These are phyloP conservation scores for Nasonia oneida DNA, from an alignment of 2,888 invertebrate genomes.

Conservation along the genomic window DNA sequence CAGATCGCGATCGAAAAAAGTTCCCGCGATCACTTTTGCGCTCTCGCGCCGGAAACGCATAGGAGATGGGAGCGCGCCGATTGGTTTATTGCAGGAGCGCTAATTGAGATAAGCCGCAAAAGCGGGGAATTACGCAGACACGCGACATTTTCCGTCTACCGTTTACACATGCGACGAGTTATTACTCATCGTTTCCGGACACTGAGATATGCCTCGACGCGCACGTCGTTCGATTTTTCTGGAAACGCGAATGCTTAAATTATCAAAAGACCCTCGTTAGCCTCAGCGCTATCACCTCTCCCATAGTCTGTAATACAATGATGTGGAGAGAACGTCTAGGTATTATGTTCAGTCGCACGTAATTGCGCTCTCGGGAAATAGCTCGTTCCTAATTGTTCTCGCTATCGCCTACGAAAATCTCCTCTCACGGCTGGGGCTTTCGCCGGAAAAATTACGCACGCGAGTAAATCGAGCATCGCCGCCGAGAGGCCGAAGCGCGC, in stretches of 20 bases:
- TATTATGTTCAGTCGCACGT: constrained; percentile 8
- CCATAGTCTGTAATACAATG: no score
- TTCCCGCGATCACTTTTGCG: constrained; percentile 45
- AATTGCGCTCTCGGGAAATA: constrained; percentile 36
- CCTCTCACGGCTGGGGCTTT: background rate
- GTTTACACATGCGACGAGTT: background rate
- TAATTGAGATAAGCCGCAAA: constrained; percentile 54
- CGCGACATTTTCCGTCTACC: constrained; percentile 14
- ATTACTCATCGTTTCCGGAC: background rate
- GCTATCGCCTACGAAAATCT: constrained; percentile 52
- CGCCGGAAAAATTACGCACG: background rate
- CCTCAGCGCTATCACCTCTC: no score
- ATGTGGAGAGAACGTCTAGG: background rate
- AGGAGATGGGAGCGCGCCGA: constrained; percentile 47
- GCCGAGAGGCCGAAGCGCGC: background rate
- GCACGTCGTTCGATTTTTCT: background rate
- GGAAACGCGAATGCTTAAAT: background rate
- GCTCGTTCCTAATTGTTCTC: constrained; percentile 34
- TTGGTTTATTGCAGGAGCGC: background rate
- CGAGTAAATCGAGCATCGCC: background rate
- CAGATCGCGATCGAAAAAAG: background rate
- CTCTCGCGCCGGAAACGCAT: constrained; percentile 43
- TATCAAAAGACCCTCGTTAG: background rate
- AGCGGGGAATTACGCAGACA: background rate
- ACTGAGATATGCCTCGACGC: background rate